phyloP scores from a whole-genome alignment of 2,797 vertebrate species.

The Brotula barbata region DNA sequence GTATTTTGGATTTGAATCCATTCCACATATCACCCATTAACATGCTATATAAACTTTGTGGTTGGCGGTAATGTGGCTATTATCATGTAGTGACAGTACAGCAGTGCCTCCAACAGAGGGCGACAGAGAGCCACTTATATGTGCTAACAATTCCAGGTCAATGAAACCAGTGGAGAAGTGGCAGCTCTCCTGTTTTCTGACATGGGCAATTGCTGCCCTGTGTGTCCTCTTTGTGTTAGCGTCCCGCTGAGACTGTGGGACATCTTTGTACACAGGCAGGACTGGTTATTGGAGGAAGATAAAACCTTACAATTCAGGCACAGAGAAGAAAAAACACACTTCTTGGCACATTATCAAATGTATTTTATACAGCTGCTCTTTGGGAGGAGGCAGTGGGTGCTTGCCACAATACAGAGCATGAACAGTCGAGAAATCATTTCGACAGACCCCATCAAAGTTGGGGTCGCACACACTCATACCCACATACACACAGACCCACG shows the following conservation, averaged over 20 bases:
- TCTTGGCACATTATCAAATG: conserved; percentile 64
- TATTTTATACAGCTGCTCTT: conserved; percentile 67
- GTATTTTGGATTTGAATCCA: conserved; percentile 15
- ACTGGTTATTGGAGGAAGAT: conserved; percentile 62
- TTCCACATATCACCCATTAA: conserved; percentile 6
- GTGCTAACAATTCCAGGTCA: conserved; percentile 12
- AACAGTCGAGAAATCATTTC: conserved; percentile 64
- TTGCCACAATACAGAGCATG: conserved; percentile 54
- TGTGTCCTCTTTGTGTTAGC: conserved; percentile 48
- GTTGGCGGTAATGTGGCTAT: conserved; percentile 16
- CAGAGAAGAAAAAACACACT: conserved; percentile 40
- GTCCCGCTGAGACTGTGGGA: conserved; percentile 57
- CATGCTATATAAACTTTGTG: neutral
- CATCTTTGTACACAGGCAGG: conserved; percentile 53
- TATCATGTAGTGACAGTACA: neutral
- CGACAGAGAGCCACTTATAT: neutral
- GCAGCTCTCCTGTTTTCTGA: conserved; percentile 58
- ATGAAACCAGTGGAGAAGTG: conserved; percentile 54
- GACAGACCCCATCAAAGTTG: conserved; percentile 17
- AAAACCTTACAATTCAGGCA: conserved; percentile 54
- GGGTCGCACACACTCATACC: conserved; percentile 18
- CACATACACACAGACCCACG: conserved; percentile 9
- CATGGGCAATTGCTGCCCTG: conserved; percentile 50
- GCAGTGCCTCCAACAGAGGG: conserved; percentile 19
- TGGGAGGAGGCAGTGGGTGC: conserved; percentile 57